These are phyloP conservation scores for Heliangelus exortis DNA, from an alignment of 2,797 vertebrate genomes.

Conservation along the genomic window DNA sequence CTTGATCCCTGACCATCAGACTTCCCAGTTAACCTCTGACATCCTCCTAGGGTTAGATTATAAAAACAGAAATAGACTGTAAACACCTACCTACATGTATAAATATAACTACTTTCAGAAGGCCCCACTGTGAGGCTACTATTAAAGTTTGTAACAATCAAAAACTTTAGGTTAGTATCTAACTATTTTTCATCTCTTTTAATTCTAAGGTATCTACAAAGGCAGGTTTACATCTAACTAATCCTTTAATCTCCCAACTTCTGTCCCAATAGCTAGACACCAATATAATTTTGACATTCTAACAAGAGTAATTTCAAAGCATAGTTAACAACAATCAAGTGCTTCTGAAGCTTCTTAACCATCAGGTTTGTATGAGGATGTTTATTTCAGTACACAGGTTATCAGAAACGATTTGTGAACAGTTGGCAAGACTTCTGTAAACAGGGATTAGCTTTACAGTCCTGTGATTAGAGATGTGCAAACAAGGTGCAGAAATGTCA, in stretches of 20 bases:
- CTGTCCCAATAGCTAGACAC: neutral
- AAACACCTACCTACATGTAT: neutral
- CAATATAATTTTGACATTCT: neutral
- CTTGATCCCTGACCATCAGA: neutral
- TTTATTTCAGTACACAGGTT: neutral
- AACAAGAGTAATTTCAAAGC: neutral
- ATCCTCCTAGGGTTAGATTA: neutral
- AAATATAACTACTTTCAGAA: neutral
- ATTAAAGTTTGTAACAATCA: neutral
- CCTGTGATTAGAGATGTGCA: neutral
- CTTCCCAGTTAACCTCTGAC: neutral
- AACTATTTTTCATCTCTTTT: neutral
- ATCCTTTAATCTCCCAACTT: neutral
- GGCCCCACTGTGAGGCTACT: neutral
- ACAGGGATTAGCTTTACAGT: neutral
- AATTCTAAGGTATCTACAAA: neutral
- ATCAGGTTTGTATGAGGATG: neutral
- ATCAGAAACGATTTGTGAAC: neutral
- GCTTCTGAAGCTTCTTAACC: neutral
- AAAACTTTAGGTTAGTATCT: neutral
- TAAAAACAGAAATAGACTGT: neutral
- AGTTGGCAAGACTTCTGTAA: constrained; percentile 9
- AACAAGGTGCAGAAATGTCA: neutral
- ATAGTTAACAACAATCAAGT: neutral
- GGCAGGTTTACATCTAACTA: neutral